Evolutionary conservation across 2,113 vertebrate species (phyloP).

Genomic region (Calidris pugnax): DNA sequence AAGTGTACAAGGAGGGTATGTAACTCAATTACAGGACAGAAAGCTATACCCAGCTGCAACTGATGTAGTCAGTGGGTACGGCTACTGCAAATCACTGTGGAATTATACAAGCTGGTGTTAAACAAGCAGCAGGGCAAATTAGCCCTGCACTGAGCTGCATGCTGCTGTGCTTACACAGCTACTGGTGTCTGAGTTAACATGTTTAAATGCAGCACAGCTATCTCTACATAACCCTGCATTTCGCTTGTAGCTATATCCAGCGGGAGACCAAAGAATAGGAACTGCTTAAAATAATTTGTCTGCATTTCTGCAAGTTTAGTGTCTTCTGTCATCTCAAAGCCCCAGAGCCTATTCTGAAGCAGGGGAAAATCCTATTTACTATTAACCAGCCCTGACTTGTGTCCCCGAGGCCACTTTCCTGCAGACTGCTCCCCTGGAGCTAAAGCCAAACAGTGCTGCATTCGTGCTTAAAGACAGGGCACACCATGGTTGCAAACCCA

Average conservation of each 20-base stretch:
- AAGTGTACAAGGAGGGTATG: not conserved
- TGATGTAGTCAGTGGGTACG: constrained; percentile 26
- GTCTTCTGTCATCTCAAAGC: not conserved
- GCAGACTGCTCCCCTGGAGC: not conserved
- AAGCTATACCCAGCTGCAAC: constrained; percentile 6
- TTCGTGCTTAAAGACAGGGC: not conserved
- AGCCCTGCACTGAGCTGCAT: not conserved
- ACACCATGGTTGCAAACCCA: not conserved
- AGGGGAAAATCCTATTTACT: not conserved
- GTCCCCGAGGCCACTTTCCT: not conserved
- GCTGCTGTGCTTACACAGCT: constrained; percentile 5
- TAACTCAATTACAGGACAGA: constrained; percentile 25
- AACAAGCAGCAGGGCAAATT: constrained; percentile 42
- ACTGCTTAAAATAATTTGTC: not conserved
- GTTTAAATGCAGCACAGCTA: constrained; percentile 5
- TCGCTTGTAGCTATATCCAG: not conserved
- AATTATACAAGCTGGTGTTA: constrained; percentile 33
- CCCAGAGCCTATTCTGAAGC: not conserved
- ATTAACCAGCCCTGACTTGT: not conserved
- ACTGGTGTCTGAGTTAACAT: not conserved
- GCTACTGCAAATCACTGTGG: constrained; percentile 48
- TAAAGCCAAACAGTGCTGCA: not conserved
- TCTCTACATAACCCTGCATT: not conserved
- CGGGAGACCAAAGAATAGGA: not conserved
- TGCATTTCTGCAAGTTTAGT: not conserved